Evolutionary conservation across 2,797 vertebrate genomes (phyloP), one percentile per base, ranked within the genome.

Genomic region (Lateolabrax maculatus): DNA sequence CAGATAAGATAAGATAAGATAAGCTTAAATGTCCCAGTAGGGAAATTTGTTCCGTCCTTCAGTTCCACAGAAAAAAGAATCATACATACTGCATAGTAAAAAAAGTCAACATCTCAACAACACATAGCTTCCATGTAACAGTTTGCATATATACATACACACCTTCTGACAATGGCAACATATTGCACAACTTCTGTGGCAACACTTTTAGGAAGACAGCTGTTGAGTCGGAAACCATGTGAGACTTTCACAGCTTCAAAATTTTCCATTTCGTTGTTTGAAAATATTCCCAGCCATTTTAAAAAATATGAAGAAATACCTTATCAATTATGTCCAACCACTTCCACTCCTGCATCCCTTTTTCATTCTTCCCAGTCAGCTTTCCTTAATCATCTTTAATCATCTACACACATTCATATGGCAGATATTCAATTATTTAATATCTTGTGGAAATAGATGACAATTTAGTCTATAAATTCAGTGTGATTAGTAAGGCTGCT

Each of bases 381-480:
- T 41, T 75, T 51, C 51, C 70, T 80, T 57, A 81, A 81, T 90
- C 77, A 76, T 76, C 69, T 79, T 79, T 72, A 71, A 71, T 89
- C 75, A 83, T 83, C 46, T 13, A 37, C 56, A 60, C 36, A n/a
- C 51, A 29, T 51, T 49, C 39, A 73, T 79, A 60, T 1, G 49
- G 77, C 85, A 84, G 29, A 83, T 77, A 48, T 79, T 90, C 58
- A 86, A 80, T 86, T 79, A 89, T 87, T 84, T 48, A 85, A 84
- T 53, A 66, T 78, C 77, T 67, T 62, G 43, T 85, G 75, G 56
- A 77, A 84, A 89, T 71, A 41, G 68, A 81, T 79, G 62, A 75
- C 46, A 48, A 39, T 74, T 75, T 46, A 62, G 75, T 41, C 68
- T 23, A 83, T 83, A 39, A 81, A 81, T 84, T 85, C 27, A 36